Evolutionary conservation across 2,113 vertebrate species (phyloP), one percentile per base, ranked within the genome.

Genomic region (Alaudala cheleensis): DNA sequence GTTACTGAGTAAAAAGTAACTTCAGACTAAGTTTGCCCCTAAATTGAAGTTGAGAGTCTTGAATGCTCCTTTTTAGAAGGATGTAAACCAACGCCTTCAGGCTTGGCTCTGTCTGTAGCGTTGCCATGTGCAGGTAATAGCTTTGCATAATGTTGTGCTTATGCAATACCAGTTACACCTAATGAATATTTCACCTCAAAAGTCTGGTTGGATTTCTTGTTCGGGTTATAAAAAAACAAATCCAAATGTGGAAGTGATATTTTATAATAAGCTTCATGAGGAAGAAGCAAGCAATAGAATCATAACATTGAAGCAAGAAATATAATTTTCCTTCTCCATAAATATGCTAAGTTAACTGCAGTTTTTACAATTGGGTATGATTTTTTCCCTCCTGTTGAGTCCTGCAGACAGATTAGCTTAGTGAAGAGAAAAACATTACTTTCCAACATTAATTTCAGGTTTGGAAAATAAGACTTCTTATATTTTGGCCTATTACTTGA

Each of bases 361-460:
- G 24, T 51, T 95, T 82, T 45, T 86, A 40, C 39, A 66, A 6
- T 5, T 76, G 37, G 58, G 31, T 57, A 19, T 50, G 54, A n/a
- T 34, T 72, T 34, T 66, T 45, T 10, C 9, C 25, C 21, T 54
- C n/a, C 17, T 39, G 10, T 65, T 76, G 54, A 72, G 44, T 83
- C 50, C 67, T 66, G 34, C 49, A 81, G 76, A 70, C 60, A 86
- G 86, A 78, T 92, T 82, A 95, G 50, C 12, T 64, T 69, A 83
- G 31, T 4, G 11, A 89, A 94, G 39, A 78, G 61, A 81, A 89
- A 95, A 81, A 73, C n/a, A 13, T 69, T 83, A 65, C 51, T 91
- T 94, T 86, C n/a, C 62, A 78, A 76, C 31, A n/a, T 83, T 66
- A 90, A 62, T 92, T 89, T 92, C 4, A 34, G 24, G 77, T 92